These are phyloP conservation scores for Charaxes varanes DNA, from an alignment of 1,140 invertebrate genomes.

Conservation along the genomic window DNA sequence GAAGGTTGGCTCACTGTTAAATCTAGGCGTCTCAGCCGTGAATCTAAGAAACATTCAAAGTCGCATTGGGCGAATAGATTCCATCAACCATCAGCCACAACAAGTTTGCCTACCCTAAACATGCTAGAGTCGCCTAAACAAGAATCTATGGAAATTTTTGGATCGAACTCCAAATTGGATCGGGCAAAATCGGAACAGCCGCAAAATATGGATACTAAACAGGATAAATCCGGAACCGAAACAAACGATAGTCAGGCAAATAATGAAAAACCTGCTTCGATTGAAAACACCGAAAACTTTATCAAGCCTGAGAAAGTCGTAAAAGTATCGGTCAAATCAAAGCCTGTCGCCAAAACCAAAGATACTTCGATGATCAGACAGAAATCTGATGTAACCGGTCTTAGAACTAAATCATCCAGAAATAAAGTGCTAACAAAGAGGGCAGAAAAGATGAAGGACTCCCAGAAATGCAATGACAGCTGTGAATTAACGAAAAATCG, in stretches of 20 bases:
- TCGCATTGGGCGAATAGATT: conserved; percentile 80
- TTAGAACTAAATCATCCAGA: conserved; percentile 70
- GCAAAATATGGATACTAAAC: conserved; percentile 27
- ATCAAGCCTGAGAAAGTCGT: conserved; percentile 19
- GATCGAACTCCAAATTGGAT: conserved; percentile 31
- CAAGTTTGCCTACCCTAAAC: conserved; percentile 78
- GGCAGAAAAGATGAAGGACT: conserved; percentile 39
- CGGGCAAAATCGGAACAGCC: conserved; percentile 59
- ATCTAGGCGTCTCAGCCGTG: conserved; percentile 72
- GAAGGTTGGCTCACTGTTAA: conserved; percentile 82
- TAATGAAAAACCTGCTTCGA: background rate
- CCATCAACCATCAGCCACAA: conserved; percentile 79
- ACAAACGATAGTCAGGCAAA: background rate
- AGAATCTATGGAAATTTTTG: conserved; percentile 41
- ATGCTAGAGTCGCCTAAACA: conserved; percentile 73
- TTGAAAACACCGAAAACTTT: conserved; percentile 7
- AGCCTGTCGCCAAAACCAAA: conserved; percentile 35
- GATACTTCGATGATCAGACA: conserved; percentile 71
- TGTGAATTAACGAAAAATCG: conserved; percentile 51
- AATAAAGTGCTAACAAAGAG: conserved; percentile 45
- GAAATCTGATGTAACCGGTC: conserved; percentile 76
- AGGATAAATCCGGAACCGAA: conserved; percentile 3
- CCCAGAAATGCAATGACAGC: conserved; percentile 31
- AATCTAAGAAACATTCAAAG: conserved; percentile 71
- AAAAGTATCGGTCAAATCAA: conserved; percentile 33